These are phyloP conservation scores for Theonella swinhoei DNA, from an alignment of 37 sponge, comb jelly and placozoan species.

Conservation along the genomic window DNA sequence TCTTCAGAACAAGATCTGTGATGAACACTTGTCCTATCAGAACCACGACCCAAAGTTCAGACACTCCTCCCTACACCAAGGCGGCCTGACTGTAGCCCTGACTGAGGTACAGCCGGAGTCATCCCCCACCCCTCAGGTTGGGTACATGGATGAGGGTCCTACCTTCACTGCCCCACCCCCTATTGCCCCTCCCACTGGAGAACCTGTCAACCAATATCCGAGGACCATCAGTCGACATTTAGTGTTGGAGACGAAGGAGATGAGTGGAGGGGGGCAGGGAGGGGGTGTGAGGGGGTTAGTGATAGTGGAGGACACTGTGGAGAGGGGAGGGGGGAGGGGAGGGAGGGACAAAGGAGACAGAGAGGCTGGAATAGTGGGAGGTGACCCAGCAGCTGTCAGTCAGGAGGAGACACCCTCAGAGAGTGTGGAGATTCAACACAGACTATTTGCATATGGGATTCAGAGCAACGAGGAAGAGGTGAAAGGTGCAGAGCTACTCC, in stretches of 20 bases:
- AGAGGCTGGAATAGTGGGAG: background rate
- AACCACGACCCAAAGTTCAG: constrained; percentile 58
- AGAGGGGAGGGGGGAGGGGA: background rate
- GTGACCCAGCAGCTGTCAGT: background rate
- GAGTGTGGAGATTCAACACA: constrained; percentile 41
- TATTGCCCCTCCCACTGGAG: no score
- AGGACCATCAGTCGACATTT: no score
- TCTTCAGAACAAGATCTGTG: no score
- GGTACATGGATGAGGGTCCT: constrained; percentile 24
- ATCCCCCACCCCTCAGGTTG: constrained; percentile 6
- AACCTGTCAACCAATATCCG: no score
- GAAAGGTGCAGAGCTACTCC: constrained; percentile 29
- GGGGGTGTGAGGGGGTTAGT: background rate
- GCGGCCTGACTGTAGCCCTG: background rate
- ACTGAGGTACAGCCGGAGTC: background rate
- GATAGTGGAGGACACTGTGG: background rate
- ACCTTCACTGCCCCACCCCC: constrained; percentile 63
- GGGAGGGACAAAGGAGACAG: background rate
- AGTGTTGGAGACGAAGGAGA: constrained; percentile 61
- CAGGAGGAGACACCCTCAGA: background rate
- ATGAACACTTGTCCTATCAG: no score
- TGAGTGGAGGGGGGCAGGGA: background rate
- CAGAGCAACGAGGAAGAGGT: constrained; percentile 17
- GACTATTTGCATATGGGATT: constrained; percentile 11
- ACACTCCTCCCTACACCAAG: constrained; percentile 19